Percentiles rank a stretch among this genome's conserved stretches.
These are phyloP conservation scores for Apantesis nais DNA, from an alignment of 2,888 invertebrate species.

Conservation along the genomic window DNA sequence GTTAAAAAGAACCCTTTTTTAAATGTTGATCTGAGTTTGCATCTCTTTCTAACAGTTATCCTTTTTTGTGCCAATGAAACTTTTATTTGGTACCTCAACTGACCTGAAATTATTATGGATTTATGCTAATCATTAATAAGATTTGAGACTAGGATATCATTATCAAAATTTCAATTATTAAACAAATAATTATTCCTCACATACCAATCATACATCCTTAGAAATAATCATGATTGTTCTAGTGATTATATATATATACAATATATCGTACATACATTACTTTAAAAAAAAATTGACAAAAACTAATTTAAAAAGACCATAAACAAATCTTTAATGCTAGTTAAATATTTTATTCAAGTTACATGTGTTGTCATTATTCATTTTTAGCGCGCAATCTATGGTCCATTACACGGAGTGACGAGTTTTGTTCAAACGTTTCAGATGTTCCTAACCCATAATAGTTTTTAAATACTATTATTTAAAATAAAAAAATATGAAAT, in stretches of 20 bases:
- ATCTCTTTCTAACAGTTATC: slow-evolving; percentile 45
- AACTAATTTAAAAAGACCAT: background rate
- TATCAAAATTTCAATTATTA: background rate
- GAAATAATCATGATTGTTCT: background rate
- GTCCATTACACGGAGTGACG: background rate
- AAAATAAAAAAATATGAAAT: too few species aligned
- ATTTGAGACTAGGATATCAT: background rate
- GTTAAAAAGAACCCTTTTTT: slow-evolving; percentile 80
- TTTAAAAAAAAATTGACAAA: background rate
- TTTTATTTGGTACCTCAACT: background rate
- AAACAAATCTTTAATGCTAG: background rate
- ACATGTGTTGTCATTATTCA: background rate
- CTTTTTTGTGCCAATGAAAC: background rate
- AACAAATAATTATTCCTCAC: background rate
- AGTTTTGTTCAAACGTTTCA: background rate
- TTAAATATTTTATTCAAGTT: background rate
- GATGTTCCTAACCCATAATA: background rate
- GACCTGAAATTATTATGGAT: background rate
- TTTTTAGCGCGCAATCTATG: background rate
- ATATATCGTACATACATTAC: background rate
- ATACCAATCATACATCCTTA: background rate
- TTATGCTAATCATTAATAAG: background rate
- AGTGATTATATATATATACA: background rate
- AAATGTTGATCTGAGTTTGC: slow-evolving; percentile 57
- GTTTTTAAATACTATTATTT: background rate